phyloP scores from a whole-genome alignment of 1,140 invertebrate genomes.

The Drosophila subpulchrella region DNA sequence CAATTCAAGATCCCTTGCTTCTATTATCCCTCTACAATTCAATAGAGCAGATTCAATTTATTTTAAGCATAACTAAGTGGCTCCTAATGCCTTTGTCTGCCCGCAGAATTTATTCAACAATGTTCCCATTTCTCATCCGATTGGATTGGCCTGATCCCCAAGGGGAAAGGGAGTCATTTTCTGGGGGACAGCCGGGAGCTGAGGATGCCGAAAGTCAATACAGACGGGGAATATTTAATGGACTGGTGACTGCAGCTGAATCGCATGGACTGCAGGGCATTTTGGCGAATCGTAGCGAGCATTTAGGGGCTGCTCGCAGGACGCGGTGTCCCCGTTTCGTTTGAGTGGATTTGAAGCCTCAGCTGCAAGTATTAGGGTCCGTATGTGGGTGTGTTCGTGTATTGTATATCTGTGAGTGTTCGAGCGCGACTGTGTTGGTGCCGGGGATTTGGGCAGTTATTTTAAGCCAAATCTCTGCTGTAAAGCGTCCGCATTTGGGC shows the following conservation, averaged over 20 bases:
- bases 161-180: conserved; percentile 33
- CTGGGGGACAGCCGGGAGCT: conserved; percentile 17
- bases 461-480: conserved; percentile 66
- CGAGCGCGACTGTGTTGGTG: conserved; percentile 24
- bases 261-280: conserved; percentile 37
- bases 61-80: conserved; percentile 30
- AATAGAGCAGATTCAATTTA: conserved; percentile 7
- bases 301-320: conserved; percentile 18
- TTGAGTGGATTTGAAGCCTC: conserved; percentile 20
- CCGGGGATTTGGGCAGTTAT: conserved; percentile 56
- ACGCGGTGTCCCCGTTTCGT: conserved; percentile 36
- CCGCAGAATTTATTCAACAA: conserved; percentile 9
- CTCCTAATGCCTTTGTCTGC: conserved; percentile 13
- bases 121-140: conserved; percentile 10
- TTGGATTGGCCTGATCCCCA: conserved; percentile 15
- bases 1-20: not conserved
- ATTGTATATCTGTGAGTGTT: not conserved
- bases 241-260: conserved; percentile 23
- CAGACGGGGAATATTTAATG: conserved; percentile 57
- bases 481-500: conserved; percentile 50
- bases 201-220: conserved; percentile 32
- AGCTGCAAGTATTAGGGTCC: conserved; percentile 18
- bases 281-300: conserved; percentile 3
- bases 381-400: not conserved
- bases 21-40: conserved; percentile 5